These are phyloP conservation scores for Amblyornis subalaris DNA, from an alignment of 2,113 vertebrate species.

Conservation along the genomic window DNA sequence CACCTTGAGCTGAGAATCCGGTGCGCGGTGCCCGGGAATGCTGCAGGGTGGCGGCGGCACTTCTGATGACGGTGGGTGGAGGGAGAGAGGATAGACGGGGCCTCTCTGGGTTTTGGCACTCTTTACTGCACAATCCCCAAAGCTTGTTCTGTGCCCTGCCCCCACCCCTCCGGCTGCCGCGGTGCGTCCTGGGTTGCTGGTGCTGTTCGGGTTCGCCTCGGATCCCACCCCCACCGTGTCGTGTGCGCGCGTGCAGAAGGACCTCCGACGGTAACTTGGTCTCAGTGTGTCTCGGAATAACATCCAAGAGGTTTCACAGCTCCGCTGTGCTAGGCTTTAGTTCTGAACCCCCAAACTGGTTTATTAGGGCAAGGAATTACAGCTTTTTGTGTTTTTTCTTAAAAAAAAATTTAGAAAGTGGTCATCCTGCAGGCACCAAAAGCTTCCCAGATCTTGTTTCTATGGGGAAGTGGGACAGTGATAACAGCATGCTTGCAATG, in stretches of 20 bases:
- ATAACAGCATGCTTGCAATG: not conserved
- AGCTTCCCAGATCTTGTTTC: not conserved
- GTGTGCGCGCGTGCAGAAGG: not conserved
- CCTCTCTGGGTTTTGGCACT: not conserved
- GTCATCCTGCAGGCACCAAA: not conserved
- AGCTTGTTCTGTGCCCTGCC: not conserved
- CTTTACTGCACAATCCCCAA: not conserved
- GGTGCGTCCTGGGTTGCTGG: not conserved
- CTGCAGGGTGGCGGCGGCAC: not conserved
- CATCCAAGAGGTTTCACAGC: not conserved
- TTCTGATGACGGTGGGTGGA: not conserved
- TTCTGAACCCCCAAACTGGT: not conserved
- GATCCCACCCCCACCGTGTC: not conserved
- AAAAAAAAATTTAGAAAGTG: not conserved
- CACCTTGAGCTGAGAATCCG: slow-evolving; percentile 16
- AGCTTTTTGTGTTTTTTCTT: not conserved
- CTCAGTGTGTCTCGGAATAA: not conserved
- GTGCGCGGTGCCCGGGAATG: not conserved
- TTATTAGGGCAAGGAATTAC: not conserved
- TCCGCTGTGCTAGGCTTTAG: not conserved
- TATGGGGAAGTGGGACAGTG: not conserved
- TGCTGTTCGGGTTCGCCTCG: not conserved
- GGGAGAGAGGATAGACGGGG: not conserved
- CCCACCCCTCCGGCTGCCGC: not conserved
- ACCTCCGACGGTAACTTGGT: not conserved